Base-by-base conservation (phyloP, 2,888 invertebrate species). In the Melitaea athalia region DNA sequence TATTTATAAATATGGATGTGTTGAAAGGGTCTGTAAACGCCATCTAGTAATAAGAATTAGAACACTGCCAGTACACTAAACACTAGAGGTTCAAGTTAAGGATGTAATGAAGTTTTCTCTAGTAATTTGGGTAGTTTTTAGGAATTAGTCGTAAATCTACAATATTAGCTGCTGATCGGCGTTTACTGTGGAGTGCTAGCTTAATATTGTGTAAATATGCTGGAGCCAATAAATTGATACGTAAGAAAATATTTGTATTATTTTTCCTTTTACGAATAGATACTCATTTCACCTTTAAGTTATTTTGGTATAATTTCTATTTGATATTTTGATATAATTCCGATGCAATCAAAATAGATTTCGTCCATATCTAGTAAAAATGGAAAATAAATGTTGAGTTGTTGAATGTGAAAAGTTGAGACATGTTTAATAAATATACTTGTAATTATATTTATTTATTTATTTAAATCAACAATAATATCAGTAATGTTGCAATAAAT, bases 181-280 rank as follows among this genome's bases (percentile, higher is more conserved):
- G 78, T 78, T 75, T 77, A 78, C 74, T 65, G 63, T 52, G 70
- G 75, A 74, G 75, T 76, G 75, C 75, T 77, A 79, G 82, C 83
- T 84, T 81, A 76, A 72, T 83, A 81, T 83, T 81, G 78, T 84
- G 83, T 85, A 86, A 76, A 86, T 85, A 85, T 77, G 86, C 87
- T 83, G 82, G 80, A 79, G 85, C 86, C 84, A 86, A 86, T 86
- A 86, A 85, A 86, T 77, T 74, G 80, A 81, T 82, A 78, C 79
- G 74, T 82, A 81, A 83, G 80, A 75, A 68, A 75, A 24, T 71
- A 71, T 64, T 72, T 71, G 69, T 75, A 73, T 72, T 66, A 72
- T 72, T 69, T n/a, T 31, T 11, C 11, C 45, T 3, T 38, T 38
- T 38, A 38, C 38, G 1, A 2, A 24, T 24, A 24, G 24, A 38